Base-by-base conservation (phyloP, 2,797 vertebrate genomes). In the Anguilla obscura region DNA sequence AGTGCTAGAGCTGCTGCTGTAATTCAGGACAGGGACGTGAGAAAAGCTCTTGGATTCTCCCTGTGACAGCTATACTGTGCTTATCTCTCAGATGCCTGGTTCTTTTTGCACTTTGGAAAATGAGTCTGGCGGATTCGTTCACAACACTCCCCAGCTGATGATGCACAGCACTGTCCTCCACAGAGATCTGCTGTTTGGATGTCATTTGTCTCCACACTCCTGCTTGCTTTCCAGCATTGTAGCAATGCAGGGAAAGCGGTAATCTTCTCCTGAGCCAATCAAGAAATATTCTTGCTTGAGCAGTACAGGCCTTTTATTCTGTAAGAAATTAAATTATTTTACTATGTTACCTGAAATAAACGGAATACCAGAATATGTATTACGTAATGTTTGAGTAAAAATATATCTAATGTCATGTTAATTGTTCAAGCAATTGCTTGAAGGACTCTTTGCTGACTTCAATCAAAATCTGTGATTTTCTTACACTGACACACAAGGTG, bases 71-170 rank as follows among this genome's bases (percentile, higher is more conserved):
- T 87, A 58, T 88, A 48, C 87, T 83, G 60, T 45, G 88, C 52
- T 84, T 88, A 58, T 66, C 88, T 89, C 56, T 80, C 69, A 24
- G 6, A 66, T 83, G 40, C 80, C 66, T 85, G 36, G 30, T 66
- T 86, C 87, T 86, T 89, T 58, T 85, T 90, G 91, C 91, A 91
- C 89, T 88, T 90, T 90, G 76, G 86, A 85, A 66, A 83, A 58
- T 86, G 85, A 58, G 58, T 58, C 87, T 89, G 54, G 54, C 74
- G 82, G 86, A 85, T 21, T 52, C 58, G 54, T 56, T 79, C 76
- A 74, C 85, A 85, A 82, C 69, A 21, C 86, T 82, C 60, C 86
- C 83, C 85, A 45, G 86, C 88, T 84, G 74, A 74, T 87, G 50
- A 66, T 84, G 33, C 27, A 56, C 33, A 50, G 21, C 40, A 12